Base-by-base conservation (phyloP, 2,113 vertebrate genomes). In the Anhinga rufa region DNA sequence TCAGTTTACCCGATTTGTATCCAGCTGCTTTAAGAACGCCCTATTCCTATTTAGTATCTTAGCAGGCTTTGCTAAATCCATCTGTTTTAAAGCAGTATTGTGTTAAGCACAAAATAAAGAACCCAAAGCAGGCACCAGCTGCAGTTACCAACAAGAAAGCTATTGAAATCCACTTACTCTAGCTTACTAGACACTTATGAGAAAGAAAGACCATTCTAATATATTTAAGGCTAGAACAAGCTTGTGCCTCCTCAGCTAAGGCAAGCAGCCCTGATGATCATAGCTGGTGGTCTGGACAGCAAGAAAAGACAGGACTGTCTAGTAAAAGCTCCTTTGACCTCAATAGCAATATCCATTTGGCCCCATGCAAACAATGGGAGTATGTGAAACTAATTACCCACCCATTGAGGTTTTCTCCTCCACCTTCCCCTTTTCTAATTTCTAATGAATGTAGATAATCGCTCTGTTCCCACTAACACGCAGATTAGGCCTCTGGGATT, bases 271-370 rank as follows among this genome's bases (percentile, higher is more conserved):
- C 91, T 95, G 84, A 78, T 88, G 91, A 92, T 91, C 96, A 76
- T 96, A 90, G 97, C 96, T 95, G 98, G 98, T 98, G 98, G 98
- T 98, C 98, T 77, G 66, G 88, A 92, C 0, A 4, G 64, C 82
- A 96, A 96, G 90, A 95, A 87, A 94, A 77, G 34, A 76, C 95
- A 95, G 62, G 46, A 85, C 6, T 2, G 78, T 69, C 24, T 14
- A 72, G 83, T 81, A 88, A 97, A 97, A 95, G 83, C 85, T 92
- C 78, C 75, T 98, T 97, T 96, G 88, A 95, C 76, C 95, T 95
- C 95, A 96, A 82, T 96, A 69, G 86, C 87, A 93, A 87, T 93
- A 91, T 93, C 92, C 83, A 91, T 95, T 94, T 96, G 91, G 81
- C 71, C 61, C 12, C 72, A 6, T 82, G 80, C 68, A 93, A 93